Evolutionary conservation across 92 coral and sea anemone genomes (phyloP).

Genomic region (Epizoanthus illoricatus): DNA sequence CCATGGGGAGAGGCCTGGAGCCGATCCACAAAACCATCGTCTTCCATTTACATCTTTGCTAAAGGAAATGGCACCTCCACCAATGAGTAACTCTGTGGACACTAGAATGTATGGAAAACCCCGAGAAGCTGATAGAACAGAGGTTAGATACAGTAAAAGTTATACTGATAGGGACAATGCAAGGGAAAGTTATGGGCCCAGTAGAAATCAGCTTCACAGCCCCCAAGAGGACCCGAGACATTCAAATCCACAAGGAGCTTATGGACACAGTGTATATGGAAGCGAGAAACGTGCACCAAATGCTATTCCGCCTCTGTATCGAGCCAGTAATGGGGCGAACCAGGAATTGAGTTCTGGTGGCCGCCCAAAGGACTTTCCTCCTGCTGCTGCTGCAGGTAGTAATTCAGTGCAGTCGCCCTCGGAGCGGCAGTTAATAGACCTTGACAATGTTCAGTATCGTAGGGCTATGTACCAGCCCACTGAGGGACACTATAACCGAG

Average conservation of each 20-base stretch:
- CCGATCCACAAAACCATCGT: conserved; percentile 51
- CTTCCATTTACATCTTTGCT: conserved; percentile 76
- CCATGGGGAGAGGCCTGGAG: conserved; percentile 33
- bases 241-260: not conserved
- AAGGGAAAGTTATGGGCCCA: conserved; percentile 16
- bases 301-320: conserved; percentile 65
- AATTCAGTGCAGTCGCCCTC: conserved; percentile 11
- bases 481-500: conserved; percentile 38
- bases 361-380: conserved; percentile 63
- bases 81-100: conserved; percentile 48
- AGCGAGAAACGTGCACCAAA: conserved; percentile 64
- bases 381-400: conserved; percentile 44
- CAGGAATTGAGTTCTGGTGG: conserved; percentile 59
- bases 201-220: conserved; percentile 28
- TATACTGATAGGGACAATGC: conserved; percentile 37
- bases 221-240: conserved; percentile 22
- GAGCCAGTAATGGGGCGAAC: conserved; percentile 54
- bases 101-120: conserved; percentile 42
- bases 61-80: conserved; percentile 75
- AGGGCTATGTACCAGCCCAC: conserved; percentile 57
- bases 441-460: conserved; percentile 72
- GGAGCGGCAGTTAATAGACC: conserved; percentile 79
- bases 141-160: conserved; percentile 23
- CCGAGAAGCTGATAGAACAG: conserved; percentile 45
- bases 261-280: conserved; percentile 21